These are phyloP conservation scores for Deroplatys truncata DNA, from an alignment of 2,888 invertebrate species.

Conservation along the genomic window DNA sequence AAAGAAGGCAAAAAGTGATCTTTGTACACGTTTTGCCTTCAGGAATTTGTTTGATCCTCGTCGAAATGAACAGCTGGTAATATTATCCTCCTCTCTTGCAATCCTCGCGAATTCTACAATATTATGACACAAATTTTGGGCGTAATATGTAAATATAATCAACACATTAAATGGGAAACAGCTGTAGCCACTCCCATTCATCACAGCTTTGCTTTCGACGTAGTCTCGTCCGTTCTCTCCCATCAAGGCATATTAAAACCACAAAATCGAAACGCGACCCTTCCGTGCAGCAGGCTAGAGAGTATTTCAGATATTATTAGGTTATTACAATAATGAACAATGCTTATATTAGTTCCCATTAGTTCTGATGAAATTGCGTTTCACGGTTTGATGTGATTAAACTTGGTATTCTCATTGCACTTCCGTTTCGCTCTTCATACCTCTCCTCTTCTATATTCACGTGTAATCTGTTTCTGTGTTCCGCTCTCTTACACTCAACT, in stretches of 20 bases:
- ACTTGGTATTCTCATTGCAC: background rate
- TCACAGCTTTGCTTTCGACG: background rate
- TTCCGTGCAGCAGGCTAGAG: background rate
- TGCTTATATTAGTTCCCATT: background rate
- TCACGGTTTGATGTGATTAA: background rate
- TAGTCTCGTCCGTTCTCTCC: background rate
- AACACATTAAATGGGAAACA: background rate
- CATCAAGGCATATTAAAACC: background rate
- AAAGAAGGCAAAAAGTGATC: too few relatives aligned
- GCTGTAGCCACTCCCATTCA: background rate
- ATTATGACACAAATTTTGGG: background rate
- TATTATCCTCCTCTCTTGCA: background rate
- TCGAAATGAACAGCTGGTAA: background rate
- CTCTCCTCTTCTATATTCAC: background rate
- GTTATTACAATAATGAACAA: slow-evolving; percentile 12
- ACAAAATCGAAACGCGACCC: background rate
- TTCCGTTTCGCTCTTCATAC: background rate
- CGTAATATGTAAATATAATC: background rate
- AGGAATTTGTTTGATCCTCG: too few relatives aligned
- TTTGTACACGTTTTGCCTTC: too few relatives aligned
- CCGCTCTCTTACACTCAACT: background rate
- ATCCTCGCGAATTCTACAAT: background rate
- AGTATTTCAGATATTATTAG: background rate
- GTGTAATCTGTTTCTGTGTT: background rate
- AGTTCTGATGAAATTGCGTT: slow-evolving; percentile 3